Evolutionary conservation across 2,888 invertebrate species (phyloP).

Genomic region (Limnephilus lunatus): DNA sequence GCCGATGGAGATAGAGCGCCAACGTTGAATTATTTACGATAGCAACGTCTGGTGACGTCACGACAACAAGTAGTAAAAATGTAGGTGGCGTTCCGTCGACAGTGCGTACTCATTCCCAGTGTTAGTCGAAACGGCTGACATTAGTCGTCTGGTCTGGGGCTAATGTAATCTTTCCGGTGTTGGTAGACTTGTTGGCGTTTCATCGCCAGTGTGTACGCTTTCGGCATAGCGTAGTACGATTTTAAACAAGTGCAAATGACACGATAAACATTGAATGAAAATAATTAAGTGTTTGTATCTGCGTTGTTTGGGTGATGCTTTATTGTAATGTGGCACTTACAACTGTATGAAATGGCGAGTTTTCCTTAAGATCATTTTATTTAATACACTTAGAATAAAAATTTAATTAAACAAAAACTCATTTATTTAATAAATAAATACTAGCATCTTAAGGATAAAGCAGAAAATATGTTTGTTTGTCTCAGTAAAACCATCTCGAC

Average conservation of each 20-base stretch:
- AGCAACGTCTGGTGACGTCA: neutral
- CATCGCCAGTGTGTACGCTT: neutral
- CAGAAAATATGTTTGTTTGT: too few relatives aligned
- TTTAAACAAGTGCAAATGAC: neutral
- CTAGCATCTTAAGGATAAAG: too few relatives aligned
- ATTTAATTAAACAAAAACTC: too few relatives aligned
- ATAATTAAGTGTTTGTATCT: neutral
- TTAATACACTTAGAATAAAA: neutral
- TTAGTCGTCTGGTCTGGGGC: too few relatives aligned
- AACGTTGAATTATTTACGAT: neutral
- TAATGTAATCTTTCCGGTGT: neutral
- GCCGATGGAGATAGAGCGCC: neutral
- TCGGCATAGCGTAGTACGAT: neutral
- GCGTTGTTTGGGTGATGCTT: neutral
- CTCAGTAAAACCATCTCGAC: too few relatives aligned
- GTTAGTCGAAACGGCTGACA: too few relatives aligned
- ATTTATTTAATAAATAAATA: too few relatives aligned
- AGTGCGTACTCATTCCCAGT: neutral
- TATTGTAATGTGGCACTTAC: neutral
- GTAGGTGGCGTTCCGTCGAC: neutral
- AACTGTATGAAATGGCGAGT: neutral
- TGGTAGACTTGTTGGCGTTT: neutral
- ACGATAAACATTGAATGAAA: neutral
- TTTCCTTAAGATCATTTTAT: neutral
- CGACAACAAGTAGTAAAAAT: neutral